phyloP scores from a whole-genome alignment of 1,140 invertebrate species.

The Scaptomyza montana region DNA sequence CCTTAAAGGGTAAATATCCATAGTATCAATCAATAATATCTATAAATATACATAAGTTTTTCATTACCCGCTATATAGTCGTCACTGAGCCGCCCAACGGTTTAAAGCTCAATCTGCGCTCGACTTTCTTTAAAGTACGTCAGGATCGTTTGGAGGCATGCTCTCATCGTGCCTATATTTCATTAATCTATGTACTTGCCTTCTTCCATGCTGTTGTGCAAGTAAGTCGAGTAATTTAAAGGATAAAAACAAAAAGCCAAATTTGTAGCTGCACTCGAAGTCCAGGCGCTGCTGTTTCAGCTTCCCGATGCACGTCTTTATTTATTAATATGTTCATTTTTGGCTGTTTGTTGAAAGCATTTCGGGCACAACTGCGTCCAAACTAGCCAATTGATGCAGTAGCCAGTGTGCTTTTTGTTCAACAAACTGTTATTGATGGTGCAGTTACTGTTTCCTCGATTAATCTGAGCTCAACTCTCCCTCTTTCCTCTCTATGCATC shows the following conservation, averaged over 20 bases:
- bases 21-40: neutral
- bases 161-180: conserved; percentile 89
- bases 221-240: conserved; percentile 83
- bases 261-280: conserved; percentile 42
- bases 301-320: conserved; percentile 54
- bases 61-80: conserved; percentile 85
- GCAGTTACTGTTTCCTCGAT: conserved; percentile 43
- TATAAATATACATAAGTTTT: neutral
- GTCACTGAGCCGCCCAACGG: conserved; percentile 95
- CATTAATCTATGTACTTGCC: conserved; percentile 92
- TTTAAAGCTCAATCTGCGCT: conserved; percentile 93
- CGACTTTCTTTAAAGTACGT: conserved; percentile 93
- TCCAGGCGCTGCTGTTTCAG: conserved; percentile 48
- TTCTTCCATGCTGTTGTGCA: conserved; percentile 96
- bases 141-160: conserved; percentile 89
- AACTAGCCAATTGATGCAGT: conserved; percentile 67
- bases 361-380: conserved; percentile 44
- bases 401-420: conserved; percentile 36
- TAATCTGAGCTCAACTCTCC: conserved; percentile 48
- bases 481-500: neutral
- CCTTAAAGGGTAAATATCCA: conserved; percentile 88
- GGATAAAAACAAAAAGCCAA: conserved; percentile 38
- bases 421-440: conserved; percentile 77
- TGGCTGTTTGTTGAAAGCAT: conserved; percentile 62
- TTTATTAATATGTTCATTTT: conserved; percentile 78